Evolutionary conservation across 2,888 invertebrate genomes (phyloP), one percentile per base, ranked within the genome.

Genomic region (Emmelina monodactyla): DNA sequence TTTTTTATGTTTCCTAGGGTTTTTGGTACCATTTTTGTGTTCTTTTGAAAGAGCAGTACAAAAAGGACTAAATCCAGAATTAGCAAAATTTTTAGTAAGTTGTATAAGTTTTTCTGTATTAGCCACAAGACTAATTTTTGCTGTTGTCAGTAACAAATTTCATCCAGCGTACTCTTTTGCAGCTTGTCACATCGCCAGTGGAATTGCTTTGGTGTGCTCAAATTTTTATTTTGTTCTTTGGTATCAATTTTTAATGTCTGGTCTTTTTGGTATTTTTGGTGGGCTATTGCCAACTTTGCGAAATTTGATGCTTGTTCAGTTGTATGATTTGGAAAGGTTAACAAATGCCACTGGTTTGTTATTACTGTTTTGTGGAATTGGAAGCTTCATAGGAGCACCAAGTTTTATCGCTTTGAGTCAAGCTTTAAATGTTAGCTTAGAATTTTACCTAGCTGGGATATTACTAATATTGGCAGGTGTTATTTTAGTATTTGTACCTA

Each of bases 341-440:
- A 78, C 78, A 13, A 78, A 75, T 50, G 70, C 63, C 14, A 75
- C 71, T 14, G 78, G 78, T 6, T 56, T 78, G 44, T 45, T 75
- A 44, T 46, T 78, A 45, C 38, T 73, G 43, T 73, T 71, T 55
- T 63, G n/a, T n/a, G n/a, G n/a, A n/a, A n/a, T n/a, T n/a, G n/a
- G n/a, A n/a, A n/a, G n/a, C n/a, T n/a, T n/a, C n/a, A n/a, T n/a
- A n/a, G n/a, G n/a, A n/a, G n/a, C n/a, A n/a, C n/a, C n/a, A n/a
- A n/a, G n/a, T n/a, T n/a, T n/a, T n/a, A n/a, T n/a, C n/a, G n/a
- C n/a, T n/a, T n/a, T n/a, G n/a, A n/a, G n/a, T n/a, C n/a, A n/a
- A n/a, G n/a, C n/a, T n/a, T n/a, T n/a, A n/a, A n/a, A n/a, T n/a
- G n/a, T n/a, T n/a, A n/a, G n/a, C n/a, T n/a, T n/a, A n/a, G n/a